These are phyloP conservation scores for Lepidocyrtinus sp. DNA, from an alignment of 2,888 invertebrate genomes.

Conservation along the genomic window DNA sequence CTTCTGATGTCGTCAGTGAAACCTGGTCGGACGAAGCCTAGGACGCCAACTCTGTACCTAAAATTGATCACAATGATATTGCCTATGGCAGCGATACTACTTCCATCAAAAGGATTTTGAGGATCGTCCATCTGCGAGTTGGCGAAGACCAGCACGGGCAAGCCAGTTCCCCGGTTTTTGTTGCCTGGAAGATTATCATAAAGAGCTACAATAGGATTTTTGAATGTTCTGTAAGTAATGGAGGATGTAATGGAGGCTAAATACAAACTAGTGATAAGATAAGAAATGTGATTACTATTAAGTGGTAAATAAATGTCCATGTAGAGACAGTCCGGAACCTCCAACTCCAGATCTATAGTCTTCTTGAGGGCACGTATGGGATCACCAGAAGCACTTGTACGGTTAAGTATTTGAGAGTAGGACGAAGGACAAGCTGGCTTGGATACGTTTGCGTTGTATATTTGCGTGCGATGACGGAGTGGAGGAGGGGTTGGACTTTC, in stretches of 20 bases:
- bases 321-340: slow-evolving; percentile 66
- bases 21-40: slow-evolving; percentile 66
- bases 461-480: slow-evolving; percentile 48
- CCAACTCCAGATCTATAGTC: slow-evolving; percentile 61
- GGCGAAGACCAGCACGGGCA: slow-evolving; percentile 67
- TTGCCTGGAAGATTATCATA: slow-evolving; percentile 58
- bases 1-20: slow-evolving; percentile 64
- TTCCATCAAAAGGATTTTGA: slow-evolving; percentile 67
- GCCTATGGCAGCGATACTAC: slow-evolving; percentile 67
- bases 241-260: not conserved
- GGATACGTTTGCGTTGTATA: slow-evolving; percentile 65
- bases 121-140: slow-evolving; percentile 66
- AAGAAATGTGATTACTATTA: slow-evolving; percentile 53
- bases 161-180: slow-evolving; percentile 61
- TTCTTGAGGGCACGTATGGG: slow-evolving; percentile 59
- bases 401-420: slow-evolving; percentile 55
- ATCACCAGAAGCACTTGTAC: slow-evolving; percentile 55
- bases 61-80: slow-evolving; percentile 68
- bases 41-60: slow-evolving; percentile 66
- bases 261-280: no score
- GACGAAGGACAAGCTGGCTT: slow-evolving; percentile 65
- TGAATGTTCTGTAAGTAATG: slow-evolving; percentile 5
- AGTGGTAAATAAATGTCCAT: slow-evolving; percentile 65
- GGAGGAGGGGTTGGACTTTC: slow-evolving; percentile 65
- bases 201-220: slow-evolving; percentile 53